Evolutionary conservation across 2,797 vertebrate genomes (phyloP).

Genomic region (Erpetoichthys calabaricus): DNA sequence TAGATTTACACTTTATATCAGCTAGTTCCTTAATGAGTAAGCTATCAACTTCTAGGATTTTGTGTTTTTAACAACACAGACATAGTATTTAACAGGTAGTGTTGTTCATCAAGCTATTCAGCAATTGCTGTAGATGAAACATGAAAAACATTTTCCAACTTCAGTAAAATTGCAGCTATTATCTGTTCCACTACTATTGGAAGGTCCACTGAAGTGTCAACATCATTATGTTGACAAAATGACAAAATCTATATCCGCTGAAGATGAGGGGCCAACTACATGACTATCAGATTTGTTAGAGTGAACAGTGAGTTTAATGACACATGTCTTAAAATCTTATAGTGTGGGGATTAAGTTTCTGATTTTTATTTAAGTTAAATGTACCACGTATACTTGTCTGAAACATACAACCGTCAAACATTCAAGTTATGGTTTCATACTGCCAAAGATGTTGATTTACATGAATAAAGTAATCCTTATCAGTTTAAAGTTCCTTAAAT

Average conservation of each 20-base stretch:
- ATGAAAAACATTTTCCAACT: neutral
- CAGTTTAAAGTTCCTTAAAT: slow-evolving; percentile 12
- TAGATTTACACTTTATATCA: slow-evolving; percentile 17
- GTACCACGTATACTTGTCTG: slow-evolving; percentile 12
- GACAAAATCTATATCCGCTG: too few relatives aligned
- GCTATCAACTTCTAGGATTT: slow-evolving; percentile 18
- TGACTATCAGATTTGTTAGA: too few relatives aligned
- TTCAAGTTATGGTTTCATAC: slow-evolving; percentile 14
- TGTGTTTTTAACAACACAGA: slow-evolving; percentile 18
- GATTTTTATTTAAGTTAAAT: slow-evolving; percentile 14
- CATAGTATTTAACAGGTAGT: slow-evolving; percentile 16
- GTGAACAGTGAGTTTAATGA: too few relatives aligned
- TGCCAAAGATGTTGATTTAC: slow-evolving; percentile 14
- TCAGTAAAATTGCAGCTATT: slow-evolving; percentile 18
- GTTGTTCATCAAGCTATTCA: slow-evolving; percentile 18
- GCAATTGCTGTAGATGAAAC: slow-evolving; percentile 19
- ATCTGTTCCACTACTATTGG: slow-evolving; percentile 18
- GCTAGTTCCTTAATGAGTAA: slow-evolving; percentile 17
- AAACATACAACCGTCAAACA: slow-evolving; percentile 19
- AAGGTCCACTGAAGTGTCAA: slow-evolving; percentile 16
- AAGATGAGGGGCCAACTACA: too few relatives aligned
- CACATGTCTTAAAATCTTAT: slow-evolving; percentile 15
- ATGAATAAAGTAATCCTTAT: slow-evolving; percentile 16
- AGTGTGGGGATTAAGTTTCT: slow-evolving; percentile 14
- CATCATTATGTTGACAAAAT: slow-evolving; percentile 6